Conservation (phyloP, 2,113 vertebrate genomes). For the Apaloderma vittatum region DNA sequence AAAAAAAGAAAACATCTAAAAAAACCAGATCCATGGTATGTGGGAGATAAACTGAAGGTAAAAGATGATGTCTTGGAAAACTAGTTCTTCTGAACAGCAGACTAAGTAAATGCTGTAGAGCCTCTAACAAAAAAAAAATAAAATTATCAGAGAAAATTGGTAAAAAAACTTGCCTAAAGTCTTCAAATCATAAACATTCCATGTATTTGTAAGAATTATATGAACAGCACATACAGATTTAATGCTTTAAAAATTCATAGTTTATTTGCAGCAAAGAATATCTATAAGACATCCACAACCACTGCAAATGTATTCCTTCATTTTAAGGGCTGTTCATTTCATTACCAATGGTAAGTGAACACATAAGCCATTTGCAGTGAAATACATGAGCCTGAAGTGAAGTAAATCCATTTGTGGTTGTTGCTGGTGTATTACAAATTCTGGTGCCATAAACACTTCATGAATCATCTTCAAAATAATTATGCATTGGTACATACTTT, state of each 20-base stretch:
- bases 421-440: not conserved
- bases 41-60: not conserved
- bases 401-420: not conserved
- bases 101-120: not conserved
- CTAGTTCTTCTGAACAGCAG: not conserved
- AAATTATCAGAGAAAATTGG: constrained; percentile 1
- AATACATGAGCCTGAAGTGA: not conserved
- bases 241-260: constrained; percentile 29
- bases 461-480: not conserved
- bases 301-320: constrained; percentile 25
- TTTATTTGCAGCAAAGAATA: constrained; percentile 1
- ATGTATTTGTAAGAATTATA: constrained; percentile 46
- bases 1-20: not conserved
- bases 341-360: constrained; percentile 46
- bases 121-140: not conserved
- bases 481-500: not conserved
- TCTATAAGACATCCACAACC: not conserved
- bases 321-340: constrained; percentile 37
- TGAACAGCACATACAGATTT: constrained; percentile 30
- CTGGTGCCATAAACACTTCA: not conserved
- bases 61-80: not conserved
- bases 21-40: not conserved
- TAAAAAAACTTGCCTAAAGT: not conserved
- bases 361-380: constrained; percentile 50
- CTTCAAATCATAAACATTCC: constrained; percentile 46